Evolutionary conservation across 1,140 invertebrate species (phyloP), one percentile per base, ranked within the genome.

Genomic region (Fopius arisanus): DNA sequence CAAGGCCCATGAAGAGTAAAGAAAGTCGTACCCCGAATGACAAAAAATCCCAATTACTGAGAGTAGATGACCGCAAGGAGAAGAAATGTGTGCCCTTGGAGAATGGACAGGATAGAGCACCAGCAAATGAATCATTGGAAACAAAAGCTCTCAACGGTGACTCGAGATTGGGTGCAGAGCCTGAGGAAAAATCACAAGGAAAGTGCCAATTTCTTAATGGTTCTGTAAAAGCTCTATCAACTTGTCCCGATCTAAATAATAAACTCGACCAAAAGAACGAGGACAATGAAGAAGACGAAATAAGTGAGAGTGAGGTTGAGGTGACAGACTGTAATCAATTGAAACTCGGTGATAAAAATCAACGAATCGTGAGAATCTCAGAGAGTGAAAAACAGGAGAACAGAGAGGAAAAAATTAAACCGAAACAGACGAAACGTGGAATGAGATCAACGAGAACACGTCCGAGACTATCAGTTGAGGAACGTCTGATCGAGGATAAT

Each of bases 401-500:
- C 63, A 33, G 76, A 76, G 75, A 29, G 19, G 19, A 79, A 67
- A 33, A 78, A 76, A 19, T 14, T 51, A 37, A 79, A 72, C 43
- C 12, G 5, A 76, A 73, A 28, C 31, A 73, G 4, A 72, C 69
- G n/a, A 83, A 83, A 41, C 81, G 84, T 23, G 81, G 82, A 16
- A 81, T 79, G 7, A 79, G 84, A 23, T 75, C 65, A 41, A 76
- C 78, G 40, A 83, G 81, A 51, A 86, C 86, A 54, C 81, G 88
- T 14, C 90, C 89, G 65, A 84, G 89, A 81, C 84, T 90, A 43
- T 91, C 89, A 16, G 89, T 86, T 19, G 90, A 90, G 81, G 91
- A 89, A 81, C 89, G 88, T 81, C 83, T 89, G 5, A 88, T 88
- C 70, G 90, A 89, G 77, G 92, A 90, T 77, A 91, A 91, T 83